Base-by-base conservation (phyloP, 1,140 invertebrate species). In the Metopolophium dirhodum region DNA sequence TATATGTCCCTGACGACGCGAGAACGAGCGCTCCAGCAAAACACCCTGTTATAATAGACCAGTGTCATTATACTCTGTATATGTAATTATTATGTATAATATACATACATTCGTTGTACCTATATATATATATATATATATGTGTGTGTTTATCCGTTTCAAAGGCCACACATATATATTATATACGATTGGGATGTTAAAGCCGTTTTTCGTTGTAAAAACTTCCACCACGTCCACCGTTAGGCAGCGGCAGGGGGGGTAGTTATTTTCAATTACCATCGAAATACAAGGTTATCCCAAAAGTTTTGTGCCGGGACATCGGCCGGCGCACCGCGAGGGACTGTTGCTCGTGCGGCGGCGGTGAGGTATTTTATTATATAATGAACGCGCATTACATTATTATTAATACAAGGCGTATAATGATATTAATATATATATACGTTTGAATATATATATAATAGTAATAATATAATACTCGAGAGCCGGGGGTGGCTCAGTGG, bases 151-250 rank as follows among this genome's bases (percentile, higher is more conserved):
- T 61, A 61, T 61, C 8, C 82, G 37, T 20, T 82, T 41, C 41
- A 47, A n/a, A 11, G 30, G 26, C 57, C 23, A 26, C 45, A 9
- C 45, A n/a, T 77, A 77, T 20, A 57, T 61, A 11, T 61, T 45
- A 49, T 35, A 87, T 57, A 89, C 87, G 49, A 89, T 89, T 57
- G 87, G 87, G 87, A 89, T 49, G 87, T 89, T 89, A 89, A 89
- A 89, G 87, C n/a, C 87, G 87, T 89, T 89, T 89, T 89, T 89
- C 87, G 87, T 89, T 89, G 87, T 89, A 89, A 89, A 89, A 89
- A 89, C 54, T 23, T 89, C 49, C 87, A 45, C 47, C 18, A n/a
- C 20, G 22, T 45, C 26, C 83, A 68, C 26, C 83, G 4, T 86
- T 6, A 3, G 41, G 26, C 26, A 9, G 9, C 83, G 35, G 35